These are phyloP conservation scores for Eristalinus aeneus DNA, from an alignment of 2,888 invertebrate genomes.

Conservation along the genomic window DNA sequence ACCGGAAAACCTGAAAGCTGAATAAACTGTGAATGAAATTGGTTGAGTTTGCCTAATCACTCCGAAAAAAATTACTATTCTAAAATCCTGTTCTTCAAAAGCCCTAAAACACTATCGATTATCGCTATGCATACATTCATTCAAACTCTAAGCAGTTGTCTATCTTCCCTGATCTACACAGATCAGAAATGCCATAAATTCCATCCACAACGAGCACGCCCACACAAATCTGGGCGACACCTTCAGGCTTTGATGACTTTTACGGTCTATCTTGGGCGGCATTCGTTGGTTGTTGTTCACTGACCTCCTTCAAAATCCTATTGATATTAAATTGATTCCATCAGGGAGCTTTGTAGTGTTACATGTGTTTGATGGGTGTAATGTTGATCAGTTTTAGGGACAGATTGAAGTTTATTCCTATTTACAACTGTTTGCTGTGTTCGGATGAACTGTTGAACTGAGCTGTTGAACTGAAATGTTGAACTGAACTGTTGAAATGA, in stretches of 20 bases:
- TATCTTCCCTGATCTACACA: not conserved
- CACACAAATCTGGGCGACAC: not conserved
- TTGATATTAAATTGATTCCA: not conserved
- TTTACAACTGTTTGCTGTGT: too few relatives aligned
- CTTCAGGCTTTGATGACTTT: not conserved
- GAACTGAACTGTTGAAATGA: too few relatives aligned
- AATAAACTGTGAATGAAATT: not conserved
- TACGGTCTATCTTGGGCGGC: not conserved
- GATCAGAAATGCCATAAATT: not conserved
- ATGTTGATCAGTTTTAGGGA: too few relatives aligned
- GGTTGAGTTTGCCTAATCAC: not conserved
- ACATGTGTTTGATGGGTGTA: too few relatives aligned
- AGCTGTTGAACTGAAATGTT: too few relatives aligned
- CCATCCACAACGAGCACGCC: not conserved
- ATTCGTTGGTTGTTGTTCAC: not conserved
- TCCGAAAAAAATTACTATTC: not conserved
- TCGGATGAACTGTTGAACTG: too few relatives aligned
- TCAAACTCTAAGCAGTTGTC: not conserved
- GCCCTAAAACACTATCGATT: not conserved
- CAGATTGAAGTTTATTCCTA: too few relatives aligned
- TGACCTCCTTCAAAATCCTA: not conserved
- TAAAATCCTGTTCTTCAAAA: not conserved
- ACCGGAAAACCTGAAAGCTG: too few relatives aligned
- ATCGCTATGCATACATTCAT: not conserved
- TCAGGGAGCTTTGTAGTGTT: too few relatives aligned